phyloP scores from a whole-genome alignment of 2,888 invertebrate species.

The Drosophila subquinaria region DNA sequence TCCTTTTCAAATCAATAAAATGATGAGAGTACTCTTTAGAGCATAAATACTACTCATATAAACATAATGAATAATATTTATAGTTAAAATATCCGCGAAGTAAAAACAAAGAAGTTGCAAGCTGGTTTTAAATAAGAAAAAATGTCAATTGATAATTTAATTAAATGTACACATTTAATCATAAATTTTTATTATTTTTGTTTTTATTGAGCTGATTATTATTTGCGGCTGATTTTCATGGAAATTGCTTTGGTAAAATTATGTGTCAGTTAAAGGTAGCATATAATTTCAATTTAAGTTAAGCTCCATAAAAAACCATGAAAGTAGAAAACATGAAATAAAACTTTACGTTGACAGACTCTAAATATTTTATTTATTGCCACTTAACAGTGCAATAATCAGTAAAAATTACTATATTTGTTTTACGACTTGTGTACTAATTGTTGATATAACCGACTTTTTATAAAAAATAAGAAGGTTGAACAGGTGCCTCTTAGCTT shows the following conservation, averaged over 20 bases:
- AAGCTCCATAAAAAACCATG: not conserved
- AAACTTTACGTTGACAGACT: not conserved
- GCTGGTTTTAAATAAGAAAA: not conserved
- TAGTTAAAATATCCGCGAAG: too few species aligned
- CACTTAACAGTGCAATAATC: not conserved
- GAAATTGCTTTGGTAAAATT: constrained; percentile 42
- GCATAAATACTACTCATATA: not conserved
- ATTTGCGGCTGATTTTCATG: constrained; percentile 34
- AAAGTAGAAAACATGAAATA: not conserved
- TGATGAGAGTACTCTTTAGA: not conserved
- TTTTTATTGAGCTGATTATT: too few species aligned
- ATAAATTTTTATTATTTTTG: not conserved
- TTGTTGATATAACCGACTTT: not conserved
- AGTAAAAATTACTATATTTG: not conserved
- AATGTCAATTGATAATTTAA: not conserved
- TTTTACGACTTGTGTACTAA: not conserved
- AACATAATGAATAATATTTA: not conserved
- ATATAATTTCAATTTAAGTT: not conserved
- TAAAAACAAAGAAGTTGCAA: not conserved
- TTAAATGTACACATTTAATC: not conserved
- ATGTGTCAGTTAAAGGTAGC: constrained; percentile 50
- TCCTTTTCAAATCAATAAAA: constrained; percentile 7
- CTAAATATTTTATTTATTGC: not conserved
- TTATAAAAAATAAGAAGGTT: not conserved
- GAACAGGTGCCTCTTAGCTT: not conserved